Conservation (phyloP, 2,113 vertebrate species). For the Craseonycteris thonglongyai region DNA sequence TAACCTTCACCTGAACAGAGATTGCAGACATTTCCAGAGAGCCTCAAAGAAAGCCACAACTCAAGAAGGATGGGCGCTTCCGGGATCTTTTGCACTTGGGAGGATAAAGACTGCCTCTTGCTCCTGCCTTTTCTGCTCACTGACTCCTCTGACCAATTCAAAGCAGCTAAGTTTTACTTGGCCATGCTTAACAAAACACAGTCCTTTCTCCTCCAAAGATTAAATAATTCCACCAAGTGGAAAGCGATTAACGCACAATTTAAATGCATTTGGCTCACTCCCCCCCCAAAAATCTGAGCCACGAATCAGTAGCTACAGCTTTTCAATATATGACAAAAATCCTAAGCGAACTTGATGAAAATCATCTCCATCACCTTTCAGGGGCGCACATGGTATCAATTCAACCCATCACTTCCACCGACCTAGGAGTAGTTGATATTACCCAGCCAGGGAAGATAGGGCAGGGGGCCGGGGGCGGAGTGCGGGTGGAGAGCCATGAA, state of each 20-base stretch:
- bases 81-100: rapidly evolving
- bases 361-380: background rate
- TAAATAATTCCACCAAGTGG: background rate
- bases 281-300: background rate
- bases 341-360: background rate
- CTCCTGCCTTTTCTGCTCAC: background rate
- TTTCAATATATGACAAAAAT: background rate
- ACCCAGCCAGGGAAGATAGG: background rate
- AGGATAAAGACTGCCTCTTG: background rate
- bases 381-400: background rate
- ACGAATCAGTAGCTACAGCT: background rate
- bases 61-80: rapidly evolving
- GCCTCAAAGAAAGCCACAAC: background rate
- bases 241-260: background rate
- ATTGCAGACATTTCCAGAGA: background rate
- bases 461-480: background rate
- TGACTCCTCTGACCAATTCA: background rate
- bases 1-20: background rate
- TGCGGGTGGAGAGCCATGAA: no score
- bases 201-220: background rate
- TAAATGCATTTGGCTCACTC: background rate
- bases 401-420: background rate
- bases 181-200: background rate
- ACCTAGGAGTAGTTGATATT: background rate
- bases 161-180: background rate